Evolutionary conservation across 2,888 invertebrate species (phyloP).

Genomic region (Biston stratarius): DNA sequence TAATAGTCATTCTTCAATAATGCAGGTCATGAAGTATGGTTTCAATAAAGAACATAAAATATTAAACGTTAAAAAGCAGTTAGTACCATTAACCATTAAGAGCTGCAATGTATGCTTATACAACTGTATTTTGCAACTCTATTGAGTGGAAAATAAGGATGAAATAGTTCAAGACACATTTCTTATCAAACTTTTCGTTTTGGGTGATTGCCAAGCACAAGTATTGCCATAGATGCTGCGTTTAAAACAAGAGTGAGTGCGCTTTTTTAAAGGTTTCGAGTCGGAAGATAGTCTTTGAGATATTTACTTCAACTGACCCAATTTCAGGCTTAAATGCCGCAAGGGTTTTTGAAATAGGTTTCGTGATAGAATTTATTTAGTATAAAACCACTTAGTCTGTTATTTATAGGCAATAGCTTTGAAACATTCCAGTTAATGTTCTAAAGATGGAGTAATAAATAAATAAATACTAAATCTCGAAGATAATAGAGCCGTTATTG

Average conservation of each 20-base stretch:
- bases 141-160: conserved; percentile 21
- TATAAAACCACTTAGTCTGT: conserved; percentile 5
- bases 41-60: conserved; percentile 45
- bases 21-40: conserved; percentile 23
- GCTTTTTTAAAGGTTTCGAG: conserved; percentile 38
- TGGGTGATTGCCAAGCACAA: conserved; percentile 40
- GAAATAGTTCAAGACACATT: conserved; percentile 15
- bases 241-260: conserved; percentile 38
- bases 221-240: conserved; percentile 38
- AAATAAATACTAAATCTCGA: neutral
- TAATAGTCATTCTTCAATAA: conserved; percentile 2
- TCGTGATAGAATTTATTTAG: conserved; percentile 25
- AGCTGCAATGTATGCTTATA: conserved; percentile 4
- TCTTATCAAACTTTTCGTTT: conserved; percentile 35
- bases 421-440: conserved; percentile 1
- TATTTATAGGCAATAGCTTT: no score
- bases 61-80: conserved; percentile 45
- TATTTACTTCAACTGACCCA: conserved; percentile 44
- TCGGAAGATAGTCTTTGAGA: conserved; percentile 38
- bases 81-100: conserved; percentile 39
- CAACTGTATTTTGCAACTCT: conserved; percentile 23
- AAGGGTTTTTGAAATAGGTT: conserved; percentile 24
- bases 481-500: neutral
- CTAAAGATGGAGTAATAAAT: neutral
- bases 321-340: conserved; percentile 38